Evolutionary conservation across 2,888 invertebrate genomes (phyloP).

Genomic region (Drosophila rubida): DNA sequence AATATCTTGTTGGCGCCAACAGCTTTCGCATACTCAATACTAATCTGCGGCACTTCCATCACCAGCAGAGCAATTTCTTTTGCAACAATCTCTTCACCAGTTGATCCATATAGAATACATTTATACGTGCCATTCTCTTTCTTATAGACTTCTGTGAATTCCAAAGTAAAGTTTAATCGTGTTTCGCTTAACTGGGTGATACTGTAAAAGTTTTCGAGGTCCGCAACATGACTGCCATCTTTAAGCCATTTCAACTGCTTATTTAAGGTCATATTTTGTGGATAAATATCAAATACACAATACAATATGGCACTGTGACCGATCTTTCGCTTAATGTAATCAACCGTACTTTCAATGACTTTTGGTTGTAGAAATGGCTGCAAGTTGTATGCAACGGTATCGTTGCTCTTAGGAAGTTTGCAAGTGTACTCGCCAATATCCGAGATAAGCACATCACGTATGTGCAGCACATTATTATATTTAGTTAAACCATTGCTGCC

Average conservation of each 20-base stretch:
- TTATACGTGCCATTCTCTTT: conserved; percentile 91
- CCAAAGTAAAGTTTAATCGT: conserved; percentile 87
- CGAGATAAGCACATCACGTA: conserved; percentile 86
- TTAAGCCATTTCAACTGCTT: conserved; percentile 86
- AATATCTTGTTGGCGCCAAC: conserved; percentile 91
- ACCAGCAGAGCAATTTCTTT: conserved; percentile 87
- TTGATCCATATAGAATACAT: conserved; percentile 85
- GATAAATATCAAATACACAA: conserved; percentile 88
- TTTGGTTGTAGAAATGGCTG: conserved; percentile 83
- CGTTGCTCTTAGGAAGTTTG: conserved; percentile 84
- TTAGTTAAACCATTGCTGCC: conserved; percentile 54
- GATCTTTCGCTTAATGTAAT: conserved; percentile 86
- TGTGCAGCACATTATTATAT: conserved; percentile 85
- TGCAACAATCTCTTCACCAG: conserved; percentile 80
- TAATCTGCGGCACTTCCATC: conserved; percentile 89
- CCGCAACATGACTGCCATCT: conserved; percentile 85
- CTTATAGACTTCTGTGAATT: conserved; percentile 87
- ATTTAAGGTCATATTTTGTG: conserved; percentile 84
- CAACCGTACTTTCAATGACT: conserved; percentile 84
- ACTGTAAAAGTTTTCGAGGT: conserved; percentile 82
- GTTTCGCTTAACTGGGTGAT: conserved; percentile 86
- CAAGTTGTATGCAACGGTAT: conserved; percentile 62
- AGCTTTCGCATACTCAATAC: conserved; percentile 90
- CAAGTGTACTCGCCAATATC: conserved; percentile 88
- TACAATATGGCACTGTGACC: conserved; percentile 86